Conservation (phyloP, 2,797 vertebrate genomes). For the Chrosomus eos region DNA sequence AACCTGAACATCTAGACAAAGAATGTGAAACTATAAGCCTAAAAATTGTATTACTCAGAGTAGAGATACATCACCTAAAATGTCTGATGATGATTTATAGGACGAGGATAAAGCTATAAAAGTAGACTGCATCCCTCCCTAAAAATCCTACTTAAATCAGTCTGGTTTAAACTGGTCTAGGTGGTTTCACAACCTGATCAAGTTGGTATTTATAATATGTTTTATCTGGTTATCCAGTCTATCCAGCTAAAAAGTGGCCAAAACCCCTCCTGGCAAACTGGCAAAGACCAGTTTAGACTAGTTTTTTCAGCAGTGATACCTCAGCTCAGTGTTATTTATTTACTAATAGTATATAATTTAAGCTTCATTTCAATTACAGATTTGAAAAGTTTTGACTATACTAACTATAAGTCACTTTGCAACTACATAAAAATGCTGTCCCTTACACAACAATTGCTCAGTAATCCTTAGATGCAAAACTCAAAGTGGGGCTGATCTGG, state of each 20-base stretch:
- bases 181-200: background rate
- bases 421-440: background rate
- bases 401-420: background rate
- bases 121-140: background rate
- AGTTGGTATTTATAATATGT: background rate
- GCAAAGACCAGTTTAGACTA: background rate
- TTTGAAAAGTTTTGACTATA: background rate
- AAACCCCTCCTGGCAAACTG: too few relatives aligned
- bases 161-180: background rate
- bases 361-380: background rate
- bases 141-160: background rate
- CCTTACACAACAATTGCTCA: conserved; percentile 6
- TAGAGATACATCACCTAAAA: background rate
- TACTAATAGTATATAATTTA: background rate
- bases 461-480: conserved; percentile 42
- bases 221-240: background rate
- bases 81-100: background rate
- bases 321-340: background rate
- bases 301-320: background rate
- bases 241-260: background rate
- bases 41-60: background rate
- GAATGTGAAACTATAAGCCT: background rate
- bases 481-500: background rate
- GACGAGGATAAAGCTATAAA: background rate
- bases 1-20: background rate